Base-by-base conservation (phyloP, 2,888 invertebrate genomes). In the Endotricha flammealis region DNA sequence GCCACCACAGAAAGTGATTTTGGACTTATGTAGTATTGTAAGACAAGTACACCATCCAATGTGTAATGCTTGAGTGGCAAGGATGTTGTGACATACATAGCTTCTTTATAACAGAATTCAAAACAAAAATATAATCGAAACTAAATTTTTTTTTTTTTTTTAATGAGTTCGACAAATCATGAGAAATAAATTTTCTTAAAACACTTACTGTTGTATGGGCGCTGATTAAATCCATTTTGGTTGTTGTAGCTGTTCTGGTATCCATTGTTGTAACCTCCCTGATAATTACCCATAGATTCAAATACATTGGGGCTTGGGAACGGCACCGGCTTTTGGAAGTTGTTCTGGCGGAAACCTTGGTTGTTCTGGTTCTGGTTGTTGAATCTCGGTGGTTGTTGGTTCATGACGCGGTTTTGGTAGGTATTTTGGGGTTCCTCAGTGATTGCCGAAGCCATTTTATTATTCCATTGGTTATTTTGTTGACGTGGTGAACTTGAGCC, bases 241-340 rank as follows among this genome's bases (percentile, higher is more conserved):
- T 73, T 78, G 43, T 82, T 74, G 54, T 86, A 88, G 30, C 76
- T 78, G 54, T 80, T 85, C 46, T 88, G 89, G 51, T 89, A 89
- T 22, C 83, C 85, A 61, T 68, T 72, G 44, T 77, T 86, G 45
- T 86, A 86, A 33, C 88, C 87, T 41, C 85, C 88, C 51, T 88
- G 89, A 52, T 89, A 89, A 42, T 74, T 88, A 30, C 88, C 86
- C 70, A 86, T 88, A 14, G 85, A 88, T 37, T 90, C 88, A 51
- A 90, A 91, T 22, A 87, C 81, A 60, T 75, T 85, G 30, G 88
- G 90, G 49, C 89, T 90, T 12, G 89, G 89, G 57, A 89, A 88
- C 12, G 88, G 87, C 28, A 88, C 86, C 42, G 83, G 87, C 47
- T 87, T 82, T 45, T 89, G 88, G 50, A 87, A 87, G 46, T 77